Base-by-base conservation (phyloP, 2,797 vertebrate genomes). In the Miichthys miiuy region DNA sequence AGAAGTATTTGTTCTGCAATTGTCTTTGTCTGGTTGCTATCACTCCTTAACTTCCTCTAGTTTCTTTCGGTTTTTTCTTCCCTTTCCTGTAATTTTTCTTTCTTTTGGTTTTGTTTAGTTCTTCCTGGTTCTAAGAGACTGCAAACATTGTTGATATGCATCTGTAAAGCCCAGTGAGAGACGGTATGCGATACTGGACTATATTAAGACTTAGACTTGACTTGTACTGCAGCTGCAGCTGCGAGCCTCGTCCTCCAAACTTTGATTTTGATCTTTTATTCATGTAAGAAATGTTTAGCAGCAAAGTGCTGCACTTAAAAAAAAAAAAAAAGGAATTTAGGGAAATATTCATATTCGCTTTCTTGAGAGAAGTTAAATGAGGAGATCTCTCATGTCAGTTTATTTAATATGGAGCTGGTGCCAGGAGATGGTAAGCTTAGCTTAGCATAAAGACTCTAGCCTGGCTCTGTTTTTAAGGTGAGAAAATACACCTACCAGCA, bases 361-460 rank as follows among this genome's bases (percentile, higher is more conserved):
- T 62, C 21, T 62, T 17, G 6, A 57, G 2, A 14, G 6, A 38
- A 68, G 54, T 27, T 27, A n/a, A 66, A 58, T 25, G n/a, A 61
- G 6, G 20, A 10, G n/a, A 51, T 51, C 44, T 14, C n/a, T 18
- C 2, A 3, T 18, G 4, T 46, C 47, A 2, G 51, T 62, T n/a
- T 1, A 7, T 54, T 69, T 0, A 27, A 38, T 68, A 2, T 68
- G 6, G 42, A 56, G 18, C 13, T 52, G 38, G 42, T 27, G 44
- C 41, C 30, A 51, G 55, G 17, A 41, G 10, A 41, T 14, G 1
- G 17, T 73, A 64, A 71, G 55, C 57, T 52, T 72, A 81, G 80
- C 61, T 42, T 21, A 57, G 55, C 60, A 12, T n/a, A 34, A 17
- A 61, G 13, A 34, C 41, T 13, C 25, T 44, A 16, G 11, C 2